These are phyloP conservation scores for Lasioglossum marginatum DNA, from an alignment of 2,888 invertebrate species.

Conservation along the genomic window DNA sequence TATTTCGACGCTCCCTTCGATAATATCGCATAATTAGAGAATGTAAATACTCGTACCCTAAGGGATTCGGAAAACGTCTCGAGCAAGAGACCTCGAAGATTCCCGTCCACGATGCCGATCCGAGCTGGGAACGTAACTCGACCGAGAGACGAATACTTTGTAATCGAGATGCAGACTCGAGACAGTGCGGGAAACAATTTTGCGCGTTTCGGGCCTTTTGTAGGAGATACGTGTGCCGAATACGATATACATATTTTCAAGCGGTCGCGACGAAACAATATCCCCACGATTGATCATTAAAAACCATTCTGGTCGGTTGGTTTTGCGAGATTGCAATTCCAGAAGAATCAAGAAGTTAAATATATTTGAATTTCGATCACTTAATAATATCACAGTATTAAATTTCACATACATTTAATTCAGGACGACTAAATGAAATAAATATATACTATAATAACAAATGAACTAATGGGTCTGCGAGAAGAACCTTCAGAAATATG, in stretches of 20 bases:
- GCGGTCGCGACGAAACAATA: neutral
- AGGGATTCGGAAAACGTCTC: neutral
- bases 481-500: too few species aligned
- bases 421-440: too few species aligned
- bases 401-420: too few species aligned
- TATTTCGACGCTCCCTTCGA: too few species aligned
- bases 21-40: too few species aligned
- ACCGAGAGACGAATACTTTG: neutral
- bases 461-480: too few species aligned
- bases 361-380: too few species aligned
- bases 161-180: neutral
- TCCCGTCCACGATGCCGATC: neutral
- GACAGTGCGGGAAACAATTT: neutral
- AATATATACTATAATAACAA: too few species aligned
- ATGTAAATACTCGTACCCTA: too few species aligned
- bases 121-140: neutral
- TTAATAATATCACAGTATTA: too few species aligned
- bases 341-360: too few species aligned
- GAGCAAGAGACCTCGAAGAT: neutral
- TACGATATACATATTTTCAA: neutral
- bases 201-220: neutral
- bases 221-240: neutral
- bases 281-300: neutral
- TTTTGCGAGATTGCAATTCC: neutral
- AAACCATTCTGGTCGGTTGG: neutral